phyloP scores from a whole-genome alignment of 2,888 invertebrate species.

The Hetaerina titia region DNA sequence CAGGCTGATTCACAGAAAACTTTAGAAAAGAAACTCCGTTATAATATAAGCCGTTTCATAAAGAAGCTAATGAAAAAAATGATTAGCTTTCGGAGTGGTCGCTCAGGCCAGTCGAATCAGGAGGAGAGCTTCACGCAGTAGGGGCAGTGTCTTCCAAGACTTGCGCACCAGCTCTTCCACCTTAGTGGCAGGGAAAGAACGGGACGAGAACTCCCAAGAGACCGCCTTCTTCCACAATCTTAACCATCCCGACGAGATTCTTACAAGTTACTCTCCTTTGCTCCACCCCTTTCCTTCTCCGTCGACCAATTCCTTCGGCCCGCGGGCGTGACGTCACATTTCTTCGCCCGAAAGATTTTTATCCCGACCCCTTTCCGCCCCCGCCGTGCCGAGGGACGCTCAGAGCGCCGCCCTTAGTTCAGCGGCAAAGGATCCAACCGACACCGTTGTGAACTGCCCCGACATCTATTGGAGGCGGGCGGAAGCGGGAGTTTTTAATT shows the following conservation, averaged over 20 bases:
- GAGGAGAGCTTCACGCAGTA: neutral
- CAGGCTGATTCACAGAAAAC: too few relatives aligned
- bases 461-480: constrained; percentile 39
- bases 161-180: neutral
- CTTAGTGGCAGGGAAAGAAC: constrained; percentile 38
- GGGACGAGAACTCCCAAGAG: neutral
- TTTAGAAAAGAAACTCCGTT: too few relatives aligned
- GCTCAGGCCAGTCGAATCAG: neutral
- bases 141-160: neutral
- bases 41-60: too few relatives aligned
- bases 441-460: constrained; percentile 4
- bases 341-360: constrained; percentile 20
- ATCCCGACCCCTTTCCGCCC: neutral
- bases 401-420: neutral
- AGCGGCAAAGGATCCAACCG: neutral
- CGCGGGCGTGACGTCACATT: constrained; percentile 7
- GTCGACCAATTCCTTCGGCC: constrained; percentile 41
- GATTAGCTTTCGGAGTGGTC: neutral
- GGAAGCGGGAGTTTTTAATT: constrained; percentile 64
- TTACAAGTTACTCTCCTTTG: neutral
- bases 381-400: neutral
- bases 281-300: constrained; percentile 25
- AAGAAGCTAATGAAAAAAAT: neutral
- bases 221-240: neutral
- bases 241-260: neutral